phyloP scores from a whole-genome alignment of 2,113 vertebrate genomes.

The Trematomus loennbergii region DNA sequence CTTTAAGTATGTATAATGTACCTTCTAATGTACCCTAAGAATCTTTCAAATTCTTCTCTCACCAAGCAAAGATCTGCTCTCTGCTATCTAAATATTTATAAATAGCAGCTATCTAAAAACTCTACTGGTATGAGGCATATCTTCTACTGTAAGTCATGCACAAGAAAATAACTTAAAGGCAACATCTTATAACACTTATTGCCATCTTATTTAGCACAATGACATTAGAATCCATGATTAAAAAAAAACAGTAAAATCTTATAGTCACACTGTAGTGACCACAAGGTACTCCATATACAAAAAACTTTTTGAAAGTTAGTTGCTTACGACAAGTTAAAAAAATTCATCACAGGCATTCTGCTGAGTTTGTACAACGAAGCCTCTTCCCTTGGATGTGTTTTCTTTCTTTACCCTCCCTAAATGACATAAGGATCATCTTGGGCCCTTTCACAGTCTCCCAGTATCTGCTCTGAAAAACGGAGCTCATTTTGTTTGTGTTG shows the following conservation, averaged over 20 bases:
- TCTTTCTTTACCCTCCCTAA: background rate
- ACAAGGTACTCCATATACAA: background rate
- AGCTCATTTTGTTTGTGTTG: constrained; percentile 46
- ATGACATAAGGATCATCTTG: constrained; percentile 18
- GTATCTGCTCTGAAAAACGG: constrained; percentile 35
- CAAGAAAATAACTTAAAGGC: background rate
- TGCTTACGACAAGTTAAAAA: too few relatives aligned
- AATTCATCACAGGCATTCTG: background rate
- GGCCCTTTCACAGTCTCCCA: background rate
- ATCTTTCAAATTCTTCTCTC: background rate
- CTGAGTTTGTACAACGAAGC: background rate
- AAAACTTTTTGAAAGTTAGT: background rate
- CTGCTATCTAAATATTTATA: background rate
- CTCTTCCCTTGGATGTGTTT: constrained; percentile 4
- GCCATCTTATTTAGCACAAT: too few relatives aligned
- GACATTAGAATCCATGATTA: too few relatives aligned
- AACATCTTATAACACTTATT: too few relatives aligned
- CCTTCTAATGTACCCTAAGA: background rate
- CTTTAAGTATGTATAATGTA: background rate
- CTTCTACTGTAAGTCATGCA: background rate
- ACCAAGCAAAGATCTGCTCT: background rate
- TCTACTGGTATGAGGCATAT: background rate
- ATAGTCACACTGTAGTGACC: background rate
- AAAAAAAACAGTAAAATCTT: too few relatives aligned
- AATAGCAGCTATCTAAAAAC: background rate